Percentiles rank a stretch among this genome's conserved stretches.
Conservation (phyloP, 2,113 vertebrate genomes). For the Centropristis striata region DNA sequence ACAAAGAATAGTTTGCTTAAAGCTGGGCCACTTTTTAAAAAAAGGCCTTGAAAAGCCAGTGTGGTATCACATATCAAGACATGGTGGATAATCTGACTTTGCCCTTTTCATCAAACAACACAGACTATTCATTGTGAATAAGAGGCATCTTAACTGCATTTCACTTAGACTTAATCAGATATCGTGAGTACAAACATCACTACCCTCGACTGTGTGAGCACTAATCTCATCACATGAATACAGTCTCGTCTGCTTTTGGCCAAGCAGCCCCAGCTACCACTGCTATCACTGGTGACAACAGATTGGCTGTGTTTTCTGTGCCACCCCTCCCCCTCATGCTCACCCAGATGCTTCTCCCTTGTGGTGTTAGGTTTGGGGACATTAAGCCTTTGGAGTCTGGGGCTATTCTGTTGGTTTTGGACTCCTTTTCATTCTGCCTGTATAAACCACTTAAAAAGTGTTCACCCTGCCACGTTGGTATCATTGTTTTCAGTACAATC, state of each 20-base stretch:
- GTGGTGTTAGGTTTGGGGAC: conserved; percentile 8
- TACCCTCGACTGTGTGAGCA: conserved; percentile 14
- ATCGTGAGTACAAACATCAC: conserved; percentile 30
- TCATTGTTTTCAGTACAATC: too few relatives aligned
- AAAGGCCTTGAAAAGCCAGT: neutral
- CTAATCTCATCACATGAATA: conserved; percentile 58
- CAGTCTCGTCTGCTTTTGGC: neutral
- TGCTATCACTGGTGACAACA: conserved; percentile 15
- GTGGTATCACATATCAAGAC: neutral
- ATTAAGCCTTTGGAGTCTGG: too few relatives aligned
- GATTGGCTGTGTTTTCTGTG: neutral
- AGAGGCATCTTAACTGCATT: conserved; percentile 6
- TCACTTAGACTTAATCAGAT: conserved; percentile 49
- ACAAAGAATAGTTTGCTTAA: conserved; percentile 6
- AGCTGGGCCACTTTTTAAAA: neutral
- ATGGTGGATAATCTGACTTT: neutral
- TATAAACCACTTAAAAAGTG: too few relatives aligned
- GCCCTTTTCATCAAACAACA: neutral
- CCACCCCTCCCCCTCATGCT: neutral
- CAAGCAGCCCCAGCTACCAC: neutral
- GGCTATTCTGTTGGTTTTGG: too few relatives aligned
- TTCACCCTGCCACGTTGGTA: too few relatives aligned
- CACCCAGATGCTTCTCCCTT: neutral
- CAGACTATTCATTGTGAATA: neutral
- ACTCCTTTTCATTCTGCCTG: too few relatives aligned